Base-by-base conservation (phyloP, 2,888 invertebrate species). In the Invenusta paracnida region DNA sequence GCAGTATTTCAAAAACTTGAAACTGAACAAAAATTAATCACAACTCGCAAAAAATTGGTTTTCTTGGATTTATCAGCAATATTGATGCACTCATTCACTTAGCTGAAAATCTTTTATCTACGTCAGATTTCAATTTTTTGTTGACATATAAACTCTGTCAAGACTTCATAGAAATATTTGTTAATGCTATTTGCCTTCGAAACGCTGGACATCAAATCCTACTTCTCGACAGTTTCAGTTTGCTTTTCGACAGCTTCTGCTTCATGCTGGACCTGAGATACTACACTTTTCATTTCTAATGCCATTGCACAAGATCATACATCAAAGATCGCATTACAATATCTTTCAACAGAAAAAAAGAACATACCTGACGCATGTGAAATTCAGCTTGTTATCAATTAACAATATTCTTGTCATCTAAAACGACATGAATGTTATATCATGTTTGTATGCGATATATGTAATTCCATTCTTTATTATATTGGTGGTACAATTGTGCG, bases 351-450 rank as follows among this genome's bases (percentile, higher is more conserved):
- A 73, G 73, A 73, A n/a, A 73, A 73, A 73, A 73, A 23, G 73
- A 73, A 73, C 27, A 73, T 25, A 73, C 73, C 73, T 23, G 17
- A 73, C 23, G 73, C 73, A 73, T 23, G 73, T 23, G 73, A 73
- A 73, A 73, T 73, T 73, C 27, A 23, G 73, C 73, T 23, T 23
- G 2, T 73, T 73, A 73, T 73, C 2, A 73, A 73, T 73, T 13
- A 73, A 25, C 17, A 73, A 73, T 73, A 73, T 25, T 73, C 73
- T 23, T 73, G 73, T 73, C 73, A 73, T n/a, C 73, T 73, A 73
- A 73, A 73, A 73, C 73, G 23, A 73, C 73, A 73, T 5, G 73
- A 25, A 73, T 73, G 73, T 17, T 48, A 17, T 48, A 48, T 11
- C 17, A 48, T 48, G 48, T 48, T 17, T 48, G 17, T 17, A 48